These are phyloP conservation scores for Peromyscus aztecus DNA, from an alignment of 2,797 vertebrate species.

Conservation along the genomic window DNA sequence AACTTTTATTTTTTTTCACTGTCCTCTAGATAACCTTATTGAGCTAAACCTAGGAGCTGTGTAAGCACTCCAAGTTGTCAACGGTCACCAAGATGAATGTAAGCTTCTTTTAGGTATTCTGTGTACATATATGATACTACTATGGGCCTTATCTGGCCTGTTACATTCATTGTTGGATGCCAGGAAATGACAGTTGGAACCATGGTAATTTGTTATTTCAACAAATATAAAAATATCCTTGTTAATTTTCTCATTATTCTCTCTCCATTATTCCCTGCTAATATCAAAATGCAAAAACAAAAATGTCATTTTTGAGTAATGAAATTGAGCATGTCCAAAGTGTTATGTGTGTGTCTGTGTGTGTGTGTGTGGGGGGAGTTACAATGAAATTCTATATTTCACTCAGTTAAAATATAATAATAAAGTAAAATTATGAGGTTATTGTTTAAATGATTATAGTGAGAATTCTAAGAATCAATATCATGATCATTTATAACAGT, in stretches of 20 bases:
- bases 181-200: constrained; percentile 88
- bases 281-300: constrained; percentile 87
- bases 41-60: constrained; percentile 87
- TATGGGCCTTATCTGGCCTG: constrained; percentile 88
- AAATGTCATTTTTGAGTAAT: constrained; percentile 81
- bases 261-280: constrained; percentile 84
- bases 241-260: constrained; percentile 83
- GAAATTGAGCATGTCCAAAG: background rate
- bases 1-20: constrained; percentile 86
- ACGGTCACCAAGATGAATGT: constrained; percentile 85
- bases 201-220: constrained; percentile 87
- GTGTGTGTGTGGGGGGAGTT: background rate
- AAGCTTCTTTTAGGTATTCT: constrained; percentile 82
- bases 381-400: background rate
- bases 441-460: constrained; percentile 56
- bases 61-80: constrained; percentile 83
- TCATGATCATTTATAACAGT: constrained; percentile 76
- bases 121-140: constrained; percentile 86
- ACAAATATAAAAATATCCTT: constrained; percentile 85
- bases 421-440: background rate
- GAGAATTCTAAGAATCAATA: constrained; percentile 84
- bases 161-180: constrained; percentile 88
- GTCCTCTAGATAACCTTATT: constrained; percentile 84
- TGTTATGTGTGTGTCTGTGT: background rate
- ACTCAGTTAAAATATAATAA: background rate